phyloP scores from a whole-genome alignment of 2,113 vertebrate species.

The Oenanthe melanoleuca region DNA sequence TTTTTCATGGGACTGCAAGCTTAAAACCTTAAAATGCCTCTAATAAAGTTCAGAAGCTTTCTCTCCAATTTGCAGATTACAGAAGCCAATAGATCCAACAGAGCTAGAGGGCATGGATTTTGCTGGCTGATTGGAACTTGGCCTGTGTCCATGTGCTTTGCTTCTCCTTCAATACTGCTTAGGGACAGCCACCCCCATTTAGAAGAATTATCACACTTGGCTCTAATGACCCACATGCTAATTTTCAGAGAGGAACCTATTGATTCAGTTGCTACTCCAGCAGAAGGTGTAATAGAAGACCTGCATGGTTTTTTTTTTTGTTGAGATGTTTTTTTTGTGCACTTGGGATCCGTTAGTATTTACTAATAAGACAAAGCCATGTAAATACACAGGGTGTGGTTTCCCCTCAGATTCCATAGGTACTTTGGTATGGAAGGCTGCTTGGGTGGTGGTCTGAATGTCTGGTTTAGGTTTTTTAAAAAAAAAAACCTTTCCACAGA shows the following conservation, averaged over 20 bases:
- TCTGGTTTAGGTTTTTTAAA: neutral
- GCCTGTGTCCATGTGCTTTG: neutral
- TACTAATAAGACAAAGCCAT: neutral
- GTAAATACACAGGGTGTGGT: neutral
- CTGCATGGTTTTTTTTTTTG: neutral
- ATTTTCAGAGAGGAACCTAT: neutral
- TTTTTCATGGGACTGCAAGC: neutral
- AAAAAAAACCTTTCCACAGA: neutral
- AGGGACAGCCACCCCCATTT: neutral
- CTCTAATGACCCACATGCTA: neutral
- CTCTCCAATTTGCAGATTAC: neutral
- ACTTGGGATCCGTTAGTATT: neutral
- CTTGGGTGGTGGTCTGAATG: neutral
- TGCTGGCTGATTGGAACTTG: neutral
- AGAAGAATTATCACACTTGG: neutral
- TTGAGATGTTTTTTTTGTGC: neutral
- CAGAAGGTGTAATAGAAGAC: neutral
- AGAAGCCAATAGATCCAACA: neutral
- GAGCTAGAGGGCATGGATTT: neutral
- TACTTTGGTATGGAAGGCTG: neutral
- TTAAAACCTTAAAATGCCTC: neutral
- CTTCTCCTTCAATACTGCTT: neutral
- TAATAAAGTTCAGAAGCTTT: neutral
- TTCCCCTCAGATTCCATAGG: neutral
- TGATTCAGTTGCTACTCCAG: neutral